Evolutionary conservation across 2,113 vertebrate genomes (phyloP).

Genomic region (Gila orcuttii): DNA sequence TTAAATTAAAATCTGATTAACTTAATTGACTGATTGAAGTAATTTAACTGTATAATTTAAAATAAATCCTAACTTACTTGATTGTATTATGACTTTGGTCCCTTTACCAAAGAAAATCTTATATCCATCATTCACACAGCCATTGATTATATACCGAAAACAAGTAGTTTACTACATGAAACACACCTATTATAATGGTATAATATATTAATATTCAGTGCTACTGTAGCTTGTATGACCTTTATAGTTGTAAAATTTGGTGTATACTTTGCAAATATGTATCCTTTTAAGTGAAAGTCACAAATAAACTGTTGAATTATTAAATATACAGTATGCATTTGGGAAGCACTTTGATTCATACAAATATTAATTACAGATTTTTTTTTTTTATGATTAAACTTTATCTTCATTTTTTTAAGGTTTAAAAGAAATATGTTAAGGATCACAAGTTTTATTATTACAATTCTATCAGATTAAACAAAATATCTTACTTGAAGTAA

Average conservation of each 20-base stretch:
- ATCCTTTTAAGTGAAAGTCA: background rate
- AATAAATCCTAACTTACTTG: constrained; percentile 11
- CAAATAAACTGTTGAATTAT: background rate
- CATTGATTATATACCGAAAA: too few relatives aligned
- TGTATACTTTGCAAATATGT: background rate
- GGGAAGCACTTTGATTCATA: background rate
- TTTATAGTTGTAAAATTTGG: background rate
- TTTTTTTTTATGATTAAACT: background rate
- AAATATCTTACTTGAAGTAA: constrained; percentile 39
- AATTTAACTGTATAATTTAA: background rate
- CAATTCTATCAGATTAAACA: background rate
- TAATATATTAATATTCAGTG: background rate
- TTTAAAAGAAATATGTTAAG: background rate
- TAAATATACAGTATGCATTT: background rate
- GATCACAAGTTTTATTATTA: background rate
- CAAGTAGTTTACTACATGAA: background rate
- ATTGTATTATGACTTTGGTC: background rate
- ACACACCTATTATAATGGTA: background rate
- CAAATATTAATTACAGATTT: background rate
- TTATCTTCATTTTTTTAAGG: background rate
- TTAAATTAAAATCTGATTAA: too few relatives aligned
- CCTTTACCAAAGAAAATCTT: constrained; percentile 27
- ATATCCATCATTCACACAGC: background rate
- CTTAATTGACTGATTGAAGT: background rate
- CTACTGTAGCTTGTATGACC: background rate